Evolutionary conservation across 1,140 invertebrate genomes (phyloP).

Genomic region (Chrysomallon squamiferum): DNA sequence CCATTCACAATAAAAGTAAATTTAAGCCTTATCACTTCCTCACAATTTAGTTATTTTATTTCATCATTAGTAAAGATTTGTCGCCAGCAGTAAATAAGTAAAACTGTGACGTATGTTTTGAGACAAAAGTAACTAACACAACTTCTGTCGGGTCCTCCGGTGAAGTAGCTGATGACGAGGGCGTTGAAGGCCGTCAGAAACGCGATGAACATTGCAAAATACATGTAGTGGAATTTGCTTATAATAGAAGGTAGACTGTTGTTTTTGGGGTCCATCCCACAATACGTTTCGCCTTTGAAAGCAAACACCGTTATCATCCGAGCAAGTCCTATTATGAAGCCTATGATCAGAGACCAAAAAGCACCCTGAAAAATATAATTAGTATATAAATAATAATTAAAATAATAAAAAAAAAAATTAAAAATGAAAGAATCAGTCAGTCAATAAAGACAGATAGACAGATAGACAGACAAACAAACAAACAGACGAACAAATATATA

Average conservation of each 20-base stretch:
- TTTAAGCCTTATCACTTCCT: too few species aligned
- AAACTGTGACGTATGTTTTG: too few species aligned
- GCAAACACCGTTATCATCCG: constrained; percentile 36
- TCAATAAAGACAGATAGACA: neutral
- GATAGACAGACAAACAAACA: neutral
- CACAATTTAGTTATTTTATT: too few species aligned
- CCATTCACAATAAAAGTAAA: too few species aligned
- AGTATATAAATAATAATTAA: neutral
- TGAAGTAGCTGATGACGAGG: constrained; percentile 48
- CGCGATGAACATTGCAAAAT: constrained; percentile 59
- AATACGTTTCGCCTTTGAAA: constrained; percentile 45
- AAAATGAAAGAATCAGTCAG: neutral
- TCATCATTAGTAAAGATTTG: too few species aligned
- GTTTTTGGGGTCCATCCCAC: constrained; percentile 32
- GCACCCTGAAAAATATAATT: constrained; percentile 53
- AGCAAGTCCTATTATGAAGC: constrained; percentile 27
- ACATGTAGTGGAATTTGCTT: constrained; percentile 60
- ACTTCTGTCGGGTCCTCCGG: constrained; percentile 9
- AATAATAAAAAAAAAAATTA: neutral
- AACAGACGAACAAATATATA: neutral
- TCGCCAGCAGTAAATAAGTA: too few species aligned
- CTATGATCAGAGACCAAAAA: constrained; percentile 62
- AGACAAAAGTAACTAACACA: too few species aligned
- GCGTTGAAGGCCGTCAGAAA: constrained; percentile 41
- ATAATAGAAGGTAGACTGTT: constrained; percentile 32